Evolutionary conservation across 2,888 invertebrate genomes (phyloP).

Genomic region (Eumacrocentrus americanus): DNA sequence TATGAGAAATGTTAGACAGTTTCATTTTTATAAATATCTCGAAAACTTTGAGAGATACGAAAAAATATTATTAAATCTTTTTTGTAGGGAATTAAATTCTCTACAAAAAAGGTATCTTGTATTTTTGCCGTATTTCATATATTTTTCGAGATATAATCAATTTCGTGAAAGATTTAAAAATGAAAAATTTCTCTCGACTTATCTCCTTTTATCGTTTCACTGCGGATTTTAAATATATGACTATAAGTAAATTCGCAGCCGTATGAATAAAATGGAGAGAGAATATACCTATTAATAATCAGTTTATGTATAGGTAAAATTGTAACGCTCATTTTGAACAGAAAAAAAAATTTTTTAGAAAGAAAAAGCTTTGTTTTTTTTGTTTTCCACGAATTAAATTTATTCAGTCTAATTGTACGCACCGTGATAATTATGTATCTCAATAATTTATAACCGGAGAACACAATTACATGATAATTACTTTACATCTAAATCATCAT

Average conservation of each 20-base stretch:
- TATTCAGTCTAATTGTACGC: conserved; percentile 28
- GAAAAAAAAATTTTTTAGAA: conserved; percentile 1
- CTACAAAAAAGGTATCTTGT: too few species aligned
- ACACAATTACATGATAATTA: conserved; percentile 22
- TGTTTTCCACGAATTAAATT: conserved; percentile 21
- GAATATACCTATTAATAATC: neutral
- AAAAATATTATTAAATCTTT: too few species aligned
- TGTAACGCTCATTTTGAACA: neutral
- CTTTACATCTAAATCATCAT: conserved; percentile 7
- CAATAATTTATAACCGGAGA: conserved; percentile 23
- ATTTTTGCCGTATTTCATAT: too few species aligned
- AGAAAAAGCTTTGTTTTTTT: conserved; percentile 1
- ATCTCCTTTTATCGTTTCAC: too few species aligned
- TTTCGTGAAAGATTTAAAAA: too few species aligned
- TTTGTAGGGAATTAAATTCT: too few species aligned
- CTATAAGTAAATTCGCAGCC: neutral
- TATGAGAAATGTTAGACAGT: neutral
- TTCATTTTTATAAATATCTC: too few species aligned
- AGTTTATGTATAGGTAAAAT: neutral
- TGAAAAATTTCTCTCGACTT: too few species aligned
- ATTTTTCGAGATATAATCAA: too few species aligned
- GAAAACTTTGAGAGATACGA: too few species aligned
- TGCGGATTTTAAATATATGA: too few species aligned
- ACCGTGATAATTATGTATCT: conserved; percentile 21
- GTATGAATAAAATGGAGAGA: neutral